Percentiles rank a stretch among this genome's conserved stretches.
These are phyloP conservation scores for Noctua pronuba DNA, from an alignment of 2,888 invertebrate genomes.

Conservation along the genomic window DNA sequence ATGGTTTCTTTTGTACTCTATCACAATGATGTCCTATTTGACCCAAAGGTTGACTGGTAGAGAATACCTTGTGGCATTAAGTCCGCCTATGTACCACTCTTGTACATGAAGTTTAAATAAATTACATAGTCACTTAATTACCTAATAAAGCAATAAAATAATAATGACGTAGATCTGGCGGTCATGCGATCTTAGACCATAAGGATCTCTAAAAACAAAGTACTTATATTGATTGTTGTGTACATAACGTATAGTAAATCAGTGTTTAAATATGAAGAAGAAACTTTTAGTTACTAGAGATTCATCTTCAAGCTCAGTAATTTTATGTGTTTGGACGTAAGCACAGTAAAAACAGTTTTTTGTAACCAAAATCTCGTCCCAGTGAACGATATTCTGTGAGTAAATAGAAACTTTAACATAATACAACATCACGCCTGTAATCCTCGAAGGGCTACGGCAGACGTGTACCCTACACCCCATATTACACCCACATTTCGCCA, in stretches of 20 bases:
- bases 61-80: too few species aligned
- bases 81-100: too few species aligned
- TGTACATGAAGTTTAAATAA: too few species aligned
- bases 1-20: too few species aligned
- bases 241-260: slow-evolving; percentile 4
- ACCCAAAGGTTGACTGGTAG: too few species aligned
- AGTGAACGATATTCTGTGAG: neutral
- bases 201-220: slow-evolving; percentile 32
- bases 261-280: slow-evolving; percentile 20
- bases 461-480: neutral
- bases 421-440: neutral
- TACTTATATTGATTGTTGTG: neutral
- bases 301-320: neutral
- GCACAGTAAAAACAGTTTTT: neutral
- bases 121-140: too few species aligned
- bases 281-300: slow-evolving; percentile 6
- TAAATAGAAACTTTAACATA: neutral
- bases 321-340: neutral
- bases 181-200: neutral
- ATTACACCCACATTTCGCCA: too few species aligned
- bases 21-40: too few species aligned
- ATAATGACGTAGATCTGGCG: too few species aligned
- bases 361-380: neutral
- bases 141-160: too few species aligned
- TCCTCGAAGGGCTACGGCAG: neutral